Percentiles rank a stretch among this genome's conserved stretches.
Conservation (phyloP, 2,113 vertebrate genomes). For the Uria lomvia region DNA sequence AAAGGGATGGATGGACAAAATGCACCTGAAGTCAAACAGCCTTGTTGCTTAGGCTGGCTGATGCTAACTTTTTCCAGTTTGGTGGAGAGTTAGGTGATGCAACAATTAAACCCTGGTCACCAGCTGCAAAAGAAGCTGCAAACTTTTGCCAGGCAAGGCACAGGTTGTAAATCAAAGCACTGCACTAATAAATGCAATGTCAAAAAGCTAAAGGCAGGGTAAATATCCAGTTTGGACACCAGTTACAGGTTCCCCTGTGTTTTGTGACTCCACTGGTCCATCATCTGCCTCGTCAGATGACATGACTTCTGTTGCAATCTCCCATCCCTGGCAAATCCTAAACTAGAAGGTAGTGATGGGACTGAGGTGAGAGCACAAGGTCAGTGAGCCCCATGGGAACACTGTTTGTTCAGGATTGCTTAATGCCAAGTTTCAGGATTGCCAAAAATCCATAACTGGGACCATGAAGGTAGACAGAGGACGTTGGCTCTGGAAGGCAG, state of each 20-base stretch:
- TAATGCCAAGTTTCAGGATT: not conserved
- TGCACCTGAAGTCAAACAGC: not conserved
- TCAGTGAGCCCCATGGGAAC: rapidly evolving
- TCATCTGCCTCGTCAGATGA: not conserved
- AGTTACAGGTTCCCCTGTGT: not conserved
- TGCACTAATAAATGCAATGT: not conserved
- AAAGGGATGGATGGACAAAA: rapidly evolving
- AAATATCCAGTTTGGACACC: not conserved
- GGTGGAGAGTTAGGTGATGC: not conserved
- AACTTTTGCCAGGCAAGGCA: not conserved
- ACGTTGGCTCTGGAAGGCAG: not conserved
- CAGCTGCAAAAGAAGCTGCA: not conserved
- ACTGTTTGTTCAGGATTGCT: not conserved
- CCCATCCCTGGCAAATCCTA: not conserved
- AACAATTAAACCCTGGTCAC: not conserved
- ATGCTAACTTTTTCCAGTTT: not conserved
- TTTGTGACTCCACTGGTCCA: not conserved
- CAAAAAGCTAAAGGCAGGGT: not conserved
- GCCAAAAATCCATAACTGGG: not conserved
- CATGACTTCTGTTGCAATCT: not conserved
- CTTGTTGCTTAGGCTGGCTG: not conserved
- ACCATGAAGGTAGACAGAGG: not conserved
- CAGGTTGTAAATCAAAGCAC: not conserved
- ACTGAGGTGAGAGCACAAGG: not conserved
- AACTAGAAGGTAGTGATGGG: not conserved